Percentiles rank a stretch among this genome's conserved stretches.
phyloP scores from a whole-genome alignment of 2,113 vertebrate genomes.

The Epinephelus moara region DNA sequence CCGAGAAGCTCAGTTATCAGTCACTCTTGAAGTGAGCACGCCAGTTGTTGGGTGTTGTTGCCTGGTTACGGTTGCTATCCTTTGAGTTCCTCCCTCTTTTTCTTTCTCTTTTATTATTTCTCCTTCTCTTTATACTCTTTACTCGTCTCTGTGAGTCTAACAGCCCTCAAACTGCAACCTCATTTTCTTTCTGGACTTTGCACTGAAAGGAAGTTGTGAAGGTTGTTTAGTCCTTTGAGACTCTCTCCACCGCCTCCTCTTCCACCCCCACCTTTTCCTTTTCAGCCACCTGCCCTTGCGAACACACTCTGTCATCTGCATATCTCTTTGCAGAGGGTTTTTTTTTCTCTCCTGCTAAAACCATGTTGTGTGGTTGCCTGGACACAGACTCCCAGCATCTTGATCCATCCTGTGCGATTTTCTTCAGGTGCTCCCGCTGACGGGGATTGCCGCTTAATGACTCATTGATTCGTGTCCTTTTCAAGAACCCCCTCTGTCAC shows the following conservation, averaged over 20 bases:
- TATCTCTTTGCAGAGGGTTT: constrained; percentile 38
- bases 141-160: constrained; percentile 16
- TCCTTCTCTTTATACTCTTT: constrained; percentile 1
- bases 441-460: constrained; percentile 53
- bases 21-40: constrained; percentile 51
- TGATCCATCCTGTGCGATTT: constrained; percentile 33
- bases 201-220: constrained; percentile 50
- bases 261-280: constrained; percentile 41
- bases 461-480: constrained; percentile 55
- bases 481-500: constrained; percentile 15
- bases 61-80: constrained; percentile 77
- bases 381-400: constrained; percentile 56
- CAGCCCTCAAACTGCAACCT: constrained; percentile 39
- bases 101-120: not conserved
- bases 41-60: constrained; percentile 72
- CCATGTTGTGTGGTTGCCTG: constrained; percentile 57
- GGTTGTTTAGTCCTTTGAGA: constrained; percentile 66
- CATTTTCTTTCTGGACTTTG: constrained; percentile 44
- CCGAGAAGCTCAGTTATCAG: constrained; percentile 64
- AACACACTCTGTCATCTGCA: constrained; percentile 54
- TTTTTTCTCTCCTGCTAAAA: not conserved
- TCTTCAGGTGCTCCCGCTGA: constrained; percentile 44
- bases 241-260: constrained; percentile 12
- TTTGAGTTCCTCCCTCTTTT: constrained; percentile 27
- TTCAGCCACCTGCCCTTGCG: constrained; percentile 58